These are phyloP conservation scores for Saxidomus purpurata DNA, from an alignment of 1,140 invertebrate species.

Conservation along the genomic window DNA sequence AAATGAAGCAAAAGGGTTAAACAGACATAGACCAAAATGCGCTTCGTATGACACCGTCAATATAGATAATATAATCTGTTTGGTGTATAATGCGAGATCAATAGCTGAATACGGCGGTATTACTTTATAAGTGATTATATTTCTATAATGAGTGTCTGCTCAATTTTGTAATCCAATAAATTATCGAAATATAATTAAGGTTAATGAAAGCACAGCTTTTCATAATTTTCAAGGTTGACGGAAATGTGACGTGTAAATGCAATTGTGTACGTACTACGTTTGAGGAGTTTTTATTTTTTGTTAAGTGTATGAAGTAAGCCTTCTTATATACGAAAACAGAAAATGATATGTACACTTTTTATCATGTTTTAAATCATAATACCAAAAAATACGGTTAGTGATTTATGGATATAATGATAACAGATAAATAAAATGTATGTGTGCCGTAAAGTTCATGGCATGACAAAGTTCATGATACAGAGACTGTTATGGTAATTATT, in stretches of 20 bases:
- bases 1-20: slow-evolving; percentile 35
- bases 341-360: too few relatives aligned
- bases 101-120: not conserved
- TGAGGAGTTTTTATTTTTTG: too few relatives aligned
- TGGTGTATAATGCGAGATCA: not conserved
- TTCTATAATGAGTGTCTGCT: slow-evolving; percentile 12
- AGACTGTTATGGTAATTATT: too few relatives aligned
- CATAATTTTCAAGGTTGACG: not conserved
- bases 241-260: not conserved
- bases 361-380: too few relatives aligned
- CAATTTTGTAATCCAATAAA: slow-evolving; percentile 12
- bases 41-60: not conserved
- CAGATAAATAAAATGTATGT: too few relatives aligned
- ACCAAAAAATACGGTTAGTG: too few relatives aligned
- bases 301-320: too few relatives aligned
- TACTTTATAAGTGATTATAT: not conserved
- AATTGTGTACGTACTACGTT: not conserved
- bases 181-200: not conserved
- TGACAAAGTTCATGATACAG: too few relatives aligned
- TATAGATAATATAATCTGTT: not conserved
- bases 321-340: too few relatives aligned
- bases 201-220: not conserved
- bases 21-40: not conserved
- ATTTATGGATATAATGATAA: too few relatives aligned
- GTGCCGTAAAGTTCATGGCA: too few relatives aligned